Base-by-base conservation (phyloP, 2,888 invertebrate species). In the Periphyllus acericola region DNA sequence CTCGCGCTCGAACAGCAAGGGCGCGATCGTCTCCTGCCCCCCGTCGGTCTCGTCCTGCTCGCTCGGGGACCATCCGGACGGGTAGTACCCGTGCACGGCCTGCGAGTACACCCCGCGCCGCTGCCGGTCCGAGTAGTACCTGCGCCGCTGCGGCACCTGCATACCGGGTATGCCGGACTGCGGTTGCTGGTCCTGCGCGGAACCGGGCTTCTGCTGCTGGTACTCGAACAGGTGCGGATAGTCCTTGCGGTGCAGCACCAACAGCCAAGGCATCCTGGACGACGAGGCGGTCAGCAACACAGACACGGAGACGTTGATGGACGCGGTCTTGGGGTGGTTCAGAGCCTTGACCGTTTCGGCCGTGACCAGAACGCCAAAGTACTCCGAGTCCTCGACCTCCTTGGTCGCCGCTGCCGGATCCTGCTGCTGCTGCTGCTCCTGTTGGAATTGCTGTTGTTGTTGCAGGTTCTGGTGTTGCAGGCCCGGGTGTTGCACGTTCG, bases 251-350 rank as follows among this genome's bases (percentile, higher is more conserved):
- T 81, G 89, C 80, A 89, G 55, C 34, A 89, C 89, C 83, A 89
- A 17, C 66, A 89, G 66, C 88, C 89, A 88, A 1, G 89, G 89
- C 40, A 89, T 89, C 17, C 76, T 19, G 0, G 82, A 36, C 0
- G 89, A 84, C 1, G 82, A 74, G 46, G 83, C 89, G 17, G 91
- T 91, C 91, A 93, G 91, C 90, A 91, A 89, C 72, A 88, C 78
- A 25, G 89, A 21, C 74, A 94, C 94, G 91, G 94, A 94, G 91
- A 94, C 92, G 92, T 94, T 94, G 91, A 94, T 94, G 29, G n/a
- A 40, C 19, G 79, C 40, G 55, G 68, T 46, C 52, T 81, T 86
- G 21, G 89, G 87, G 60, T 89, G 72, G 78, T 89, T 82, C 40
- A 89, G 78, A 40, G 32, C 60, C 55, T 80, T 72, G 36, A 89